These are phyloP conservation scores for Chiloscyllium plagiosum DNA, from an alignment of 2,113 vertebrate genomes.

Conservation along the genomic window DNA sequence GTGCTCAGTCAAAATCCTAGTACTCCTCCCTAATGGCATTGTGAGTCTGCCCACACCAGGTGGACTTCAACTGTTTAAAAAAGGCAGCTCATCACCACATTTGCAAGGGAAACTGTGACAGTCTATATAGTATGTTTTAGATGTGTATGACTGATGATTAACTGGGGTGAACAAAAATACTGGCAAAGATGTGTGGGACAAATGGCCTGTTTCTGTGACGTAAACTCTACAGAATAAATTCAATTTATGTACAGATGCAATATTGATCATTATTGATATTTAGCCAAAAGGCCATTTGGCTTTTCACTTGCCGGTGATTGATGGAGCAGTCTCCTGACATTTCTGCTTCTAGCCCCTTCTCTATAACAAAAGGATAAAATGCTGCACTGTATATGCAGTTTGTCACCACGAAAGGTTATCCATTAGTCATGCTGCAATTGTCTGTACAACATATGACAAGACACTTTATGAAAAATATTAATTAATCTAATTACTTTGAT, in stretches of 20 bases:
- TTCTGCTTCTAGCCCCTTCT: background rate
- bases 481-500: background rate
- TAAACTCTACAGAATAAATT: too few relatives aligned
- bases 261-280: background rate
- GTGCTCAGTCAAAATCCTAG: too few relatives aligned
- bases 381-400: background rate
- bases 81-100: too few relatives aligned
- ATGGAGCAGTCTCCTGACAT: background rate
- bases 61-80: too few relatives aligned
- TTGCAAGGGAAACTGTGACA: too few relatives aligned
- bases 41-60: too few relatives aligned
- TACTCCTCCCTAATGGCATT: too few relatives aligned
- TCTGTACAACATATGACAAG: background rate
- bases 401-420: background rate
- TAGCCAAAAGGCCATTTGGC: background rate
- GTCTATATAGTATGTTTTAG: too few relatives aligned
- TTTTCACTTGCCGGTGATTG: background rate
- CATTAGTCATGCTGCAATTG: background rate
- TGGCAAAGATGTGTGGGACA: too few relatives aligned
- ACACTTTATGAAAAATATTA: background rate
- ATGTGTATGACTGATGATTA: too few relatives aligned
- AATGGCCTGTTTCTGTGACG: too few relatives aligned
- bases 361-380: background rate
- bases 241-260: background rate
- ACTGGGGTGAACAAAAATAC: too few relatives aligned